These are phyloP conservation scores for Oligia strigilis DNA, from an alignment of 2,888 invertebrate genomes.

Conservation along the genomic window DNA sequence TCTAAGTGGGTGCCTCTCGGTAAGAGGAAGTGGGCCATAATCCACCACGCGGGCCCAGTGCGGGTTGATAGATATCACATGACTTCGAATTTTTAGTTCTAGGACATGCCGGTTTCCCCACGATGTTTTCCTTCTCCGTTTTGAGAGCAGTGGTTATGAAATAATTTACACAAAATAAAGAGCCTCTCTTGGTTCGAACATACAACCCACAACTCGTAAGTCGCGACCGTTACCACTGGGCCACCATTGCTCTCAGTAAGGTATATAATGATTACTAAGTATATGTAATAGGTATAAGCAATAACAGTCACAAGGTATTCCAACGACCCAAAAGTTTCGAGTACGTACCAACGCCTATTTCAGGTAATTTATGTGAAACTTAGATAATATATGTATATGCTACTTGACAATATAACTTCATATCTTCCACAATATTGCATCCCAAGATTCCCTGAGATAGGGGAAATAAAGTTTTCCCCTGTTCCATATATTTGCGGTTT, in stretches of 20 bases:
- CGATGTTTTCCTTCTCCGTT: not conserved
- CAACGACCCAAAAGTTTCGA: constrained; percentile 34
- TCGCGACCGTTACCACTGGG: no score
- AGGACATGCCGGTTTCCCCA: not conserved
- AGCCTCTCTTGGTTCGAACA: no score
- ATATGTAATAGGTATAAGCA: not conserved
- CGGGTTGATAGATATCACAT: no score
- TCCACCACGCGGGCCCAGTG: no score
- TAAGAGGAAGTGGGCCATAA: no score
- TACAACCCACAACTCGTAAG: no score
- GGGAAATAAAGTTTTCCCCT: constrained; percentile 69
- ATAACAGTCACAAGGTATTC: constrained; percentile 5
- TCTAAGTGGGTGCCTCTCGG: not conserved
- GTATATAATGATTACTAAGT: no score
- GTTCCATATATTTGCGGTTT: constrained; percentile 72
- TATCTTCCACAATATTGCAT: constrained; percentile 66
- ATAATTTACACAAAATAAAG: not conserved
- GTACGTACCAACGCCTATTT: constrained; percentile 20
- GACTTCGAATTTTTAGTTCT: not conserved
- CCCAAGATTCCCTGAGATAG: constrained; percentile 64
- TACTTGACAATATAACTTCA: constrained; percentile 64
- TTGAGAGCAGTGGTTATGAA: not conserved
- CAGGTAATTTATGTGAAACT: constrained; percentile 64
- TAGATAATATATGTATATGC: constrained; percentile 60
- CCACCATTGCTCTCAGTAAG: no score